Percentiles rank a stretch among this genome's conserved stretches.
Conservation (phyloP, 2,888 invertebrate genomes). For the Thysanoteuthis rhombus region DNA sequence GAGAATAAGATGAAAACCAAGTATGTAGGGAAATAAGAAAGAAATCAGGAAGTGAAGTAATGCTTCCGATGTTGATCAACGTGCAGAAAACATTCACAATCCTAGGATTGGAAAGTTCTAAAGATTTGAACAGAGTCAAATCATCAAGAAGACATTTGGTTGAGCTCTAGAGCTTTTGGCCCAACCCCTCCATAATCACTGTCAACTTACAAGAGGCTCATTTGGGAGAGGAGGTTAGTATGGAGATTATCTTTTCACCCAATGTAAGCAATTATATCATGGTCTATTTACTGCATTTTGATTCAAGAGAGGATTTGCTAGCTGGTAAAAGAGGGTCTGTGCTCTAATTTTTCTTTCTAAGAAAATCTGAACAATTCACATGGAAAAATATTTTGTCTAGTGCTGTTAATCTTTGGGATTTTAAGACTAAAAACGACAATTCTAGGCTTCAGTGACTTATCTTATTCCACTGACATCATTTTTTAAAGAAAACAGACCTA, state of each 20-base stretch:
- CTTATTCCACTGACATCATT: too few relatives aligned
- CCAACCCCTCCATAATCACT: not conserved
- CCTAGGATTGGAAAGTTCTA: not conserved
- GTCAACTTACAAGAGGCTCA: not conserved
- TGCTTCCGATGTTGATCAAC: not conserved
- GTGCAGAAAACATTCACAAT: not conserved
- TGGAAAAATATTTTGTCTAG: not conserved
- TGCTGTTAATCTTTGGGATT: not conserved
- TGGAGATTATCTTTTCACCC: too few relatives aligned
- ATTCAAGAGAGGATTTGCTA: not conserved
- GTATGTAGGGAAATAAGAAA: not conserved
- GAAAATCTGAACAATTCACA: not conserved
- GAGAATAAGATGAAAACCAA: not conserved
- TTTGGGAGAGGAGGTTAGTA: not conserved
- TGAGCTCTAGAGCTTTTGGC: not conserved
- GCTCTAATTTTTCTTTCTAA: not conserved
- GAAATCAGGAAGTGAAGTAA: not conserved
- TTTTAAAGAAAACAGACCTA: too few relatives aligned
- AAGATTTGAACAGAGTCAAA: not conserved
- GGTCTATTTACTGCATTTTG: not conserved
- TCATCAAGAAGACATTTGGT: not conserved
- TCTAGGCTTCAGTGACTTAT: not conserved
- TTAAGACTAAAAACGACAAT: not conserved
- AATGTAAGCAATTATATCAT: not conserved
- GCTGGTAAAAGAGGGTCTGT: too few relatives aligned